Evolutionary conservation across 2,797 vertebrate genomes (phyloP).

Genomic region (Poeciliopsis infans): DNA sequence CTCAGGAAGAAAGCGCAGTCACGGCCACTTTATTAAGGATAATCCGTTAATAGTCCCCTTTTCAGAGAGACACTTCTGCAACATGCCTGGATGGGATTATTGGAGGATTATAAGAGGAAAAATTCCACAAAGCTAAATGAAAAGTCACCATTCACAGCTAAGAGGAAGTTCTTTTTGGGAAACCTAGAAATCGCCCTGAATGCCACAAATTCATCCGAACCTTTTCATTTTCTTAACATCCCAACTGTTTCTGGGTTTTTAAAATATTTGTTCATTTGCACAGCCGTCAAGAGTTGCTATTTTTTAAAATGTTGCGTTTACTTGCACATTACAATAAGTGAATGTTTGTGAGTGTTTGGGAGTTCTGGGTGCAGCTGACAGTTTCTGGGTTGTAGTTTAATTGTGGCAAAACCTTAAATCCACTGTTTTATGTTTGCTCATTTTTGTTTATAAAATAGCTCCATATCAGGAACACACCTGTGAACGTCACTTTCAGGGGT

Average conservation of each 20-base stretch:
- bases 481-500: neutral
- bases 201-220: too few species aligned
- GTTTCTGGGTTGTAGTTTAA: neutral
- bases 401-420: neutral
- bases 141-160: conserved; percentile 32
- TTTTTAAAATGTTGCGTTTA: too few species aligned
- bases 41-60: conserved; percentile 49
- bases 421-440: too few species aligned
- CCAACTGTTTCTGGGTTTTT: too few species aligned
- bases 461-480: neutral
- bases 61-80: conserved; percentile 44
- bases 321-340: too few species aligned
- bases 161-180: neutral
- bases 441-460: too few species aligned
- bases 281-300: too few species aligned
- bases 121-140: conserved; percentile 30
- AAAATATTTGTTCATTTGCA: too few species aligned
- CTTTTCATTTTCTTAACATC: too few species aligned
- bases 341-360: neutral
- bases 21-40: conserved; percentile 56
- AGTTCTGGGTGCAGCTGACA: neutral
- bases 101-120: conserved; percentile 46
- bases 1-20: conserved; percentile 22
- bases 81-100: conserved; percentile 53
- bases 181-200: neutral